phyloP scores from a whole-genome alignment of 2,888 invertebrate genomes.

The Petrolisthes cinctipes region DNA sequence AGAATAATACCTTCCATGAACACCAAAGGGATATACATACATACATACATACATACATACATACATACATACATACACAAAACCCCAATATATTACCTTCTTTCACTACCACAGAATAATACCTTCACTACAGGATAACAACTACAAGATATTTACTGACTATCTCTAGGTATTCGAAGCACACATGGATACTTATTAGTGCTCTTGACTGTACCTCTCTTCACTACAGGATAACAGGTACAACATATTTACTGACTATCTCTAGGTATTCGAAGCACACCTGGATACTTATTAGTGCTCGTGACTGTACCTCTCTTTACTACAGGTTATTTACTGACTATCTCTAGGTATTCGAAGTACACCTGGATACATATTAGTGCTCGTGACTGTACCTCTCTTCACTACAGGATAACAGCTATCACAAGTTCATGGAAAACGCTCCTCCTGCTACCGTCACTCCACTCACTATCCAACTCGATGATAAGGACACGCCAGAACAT shows the following conservation, averaged over 20 bases:
- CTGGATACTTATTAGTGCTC: no score
- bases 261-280: no score
- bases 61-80: no score
- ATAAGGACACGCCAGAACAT: conserved; percentile 49
- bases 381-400: background rate
- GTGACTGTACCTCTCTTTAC: background rate
- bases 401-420: conserved; percentile 54
- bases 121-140: no score
- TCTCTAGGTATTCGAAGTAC: background rate
- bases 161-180: background rate
- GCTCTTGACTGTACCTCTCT: background rate
- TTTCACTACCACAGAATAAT: no score
- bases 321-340: no score
- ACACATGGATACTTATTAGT: no score
- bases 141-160: background rate
- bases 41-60: no score
- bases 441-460: conserved; percentile 14
- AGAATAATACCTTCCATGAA: no score
- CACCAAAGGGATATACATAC: no score
- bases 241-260: no score
- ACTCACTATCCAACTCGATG: conserved; percentile 51
- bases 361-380: background rate
- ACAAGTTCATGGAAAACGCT: conserved; percentile 55
- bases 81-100: no score
- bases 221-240: background rate